Conservation (phyloP, 2,888 invertebrate species). For the Petrolisthes cinctipes region DNA sequence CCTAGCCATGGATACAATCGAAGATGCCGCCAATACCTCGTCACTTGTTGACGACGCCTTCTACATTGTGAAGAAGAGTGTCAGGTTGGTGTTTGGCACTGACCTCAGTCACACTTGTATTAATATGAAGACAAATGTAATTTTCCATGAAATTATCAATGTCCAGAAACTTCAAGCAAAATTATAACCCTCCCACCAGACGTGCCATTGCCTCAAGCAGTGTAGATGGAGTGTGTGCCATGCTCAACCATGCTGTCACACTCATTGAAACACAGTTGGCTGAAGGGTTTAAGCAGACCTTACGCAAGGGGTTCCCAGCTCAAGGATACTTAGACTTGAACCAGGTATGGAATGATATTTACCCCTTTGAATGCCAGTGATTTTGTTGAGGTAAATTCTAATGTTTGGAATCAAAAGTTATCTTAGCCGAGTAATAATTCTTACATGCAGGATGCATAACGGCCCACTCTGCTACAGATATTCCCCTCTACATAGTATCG, state of each 20-base stretch:
- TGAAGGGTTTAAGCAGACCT: conserved; percentile 78
- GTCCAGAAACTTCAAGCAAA: background rate
- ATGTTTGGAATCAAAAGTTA: no score
- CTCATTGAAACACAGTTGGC: conserved; percentile 88
- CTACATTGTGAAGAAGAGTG: conserved; percentile 95
- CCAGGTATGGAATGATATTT: conserved; percentile 67
- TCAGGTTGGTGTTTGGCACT: conserved; percentile 75
- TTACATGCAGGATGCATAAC: no score
- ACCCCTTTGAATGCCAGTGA: no score
- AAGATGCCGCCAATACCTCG: conserved; percentile 80
- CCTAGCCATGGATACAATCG: conserved; percentile 70
- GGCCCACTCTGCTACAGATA: no score
- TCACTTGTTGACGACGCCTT: conserved; percentile 98
- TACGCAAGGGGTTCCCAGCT: conserved; percentile 70
- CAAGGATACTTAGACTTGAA: conserved; percentile 80
- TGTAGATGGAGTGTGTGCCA: conserved; percentile 95
- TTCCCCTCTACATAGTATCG: no score
- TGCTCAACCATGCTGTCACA: conserved; percentile 91
- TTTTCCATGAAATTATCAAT: background rate
- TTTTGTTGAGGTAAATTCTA: no score
- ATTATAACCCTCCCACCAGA: conserved; percentile 72
- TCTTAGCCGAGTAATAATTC: no score
- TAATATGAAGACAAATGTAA: background rate
- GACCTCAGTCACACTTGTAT: background rate
- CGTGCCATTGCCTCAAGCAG: conserved; percentile 91